Evolutionary conservation across 2,888 invertebrate genomes (phyloP).

Genomic region (Drosophila setosimentum): DNA sequence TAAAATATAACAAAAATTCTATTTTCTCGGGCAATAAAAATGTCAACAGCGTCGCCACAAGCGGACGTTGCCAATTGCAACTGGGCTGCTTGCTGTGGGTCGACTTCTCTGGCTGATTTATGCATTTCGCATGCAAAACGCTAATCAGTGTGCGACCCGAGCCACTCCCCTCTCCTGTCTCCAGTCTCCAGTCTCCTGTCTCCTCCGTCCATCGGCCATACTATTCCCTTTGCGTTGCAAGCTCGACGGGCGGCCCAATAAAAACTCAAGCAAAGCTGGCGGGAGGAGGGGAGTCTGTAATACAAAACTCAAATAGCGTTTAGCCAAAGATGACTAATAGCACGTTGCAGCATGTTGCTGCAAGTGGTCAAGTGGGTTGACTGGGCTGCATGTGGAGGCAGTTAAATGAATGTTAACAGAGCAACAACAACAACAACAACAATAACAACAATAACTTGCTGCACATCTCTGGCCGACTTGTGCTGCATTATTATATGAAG

Average conservation of each 20-base stretch:
- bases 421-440: conserved; percentile 36
- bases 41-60: conserved; percentile 70
- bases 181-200: too few relatives aligned
- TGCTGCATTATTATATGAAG: conserved; percentile 24
- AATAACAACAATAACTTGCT: conserved; percentile 29
- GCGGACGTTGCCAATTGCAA: conserved; percentile 57
- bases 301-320: conserved; percentile 71
- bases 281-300: conserved; percentile 43
- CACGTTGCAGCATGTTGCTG: conserved; percentile 52
- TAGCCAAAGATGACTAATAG: conserved; percentile 79
- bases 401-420: conserved; percentile 61
- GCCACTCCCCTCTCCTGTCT: not conserved
- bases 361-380: conserved; percentile 65
- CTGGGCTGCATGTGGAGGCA: conserved; percentile 46
- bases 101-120: conserved; percentile 63
- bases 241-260: conserved; percentile 50
- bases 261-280: conserved; percentile 41
- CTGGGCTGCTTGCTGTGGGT: conserved; percentile 39
- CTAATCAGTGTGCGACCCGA: conserved; percentile 67
- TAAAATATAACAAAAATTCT: conserved; percentile 65
- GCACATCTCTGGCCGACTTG: conserved; percentile 23
- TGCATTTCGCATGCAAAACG: conserved; percentile 78
- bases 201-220: not conserved
- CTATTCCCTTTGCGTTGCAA: not conserved
- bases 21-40: conserved; percentile 80